Percentiles rank a stretch among this genome's conserved stretches.
phyloP scores from a whole-genome alignment of 2,797 vertebrate genomes.

The Propithecus deckenii region DNA sequence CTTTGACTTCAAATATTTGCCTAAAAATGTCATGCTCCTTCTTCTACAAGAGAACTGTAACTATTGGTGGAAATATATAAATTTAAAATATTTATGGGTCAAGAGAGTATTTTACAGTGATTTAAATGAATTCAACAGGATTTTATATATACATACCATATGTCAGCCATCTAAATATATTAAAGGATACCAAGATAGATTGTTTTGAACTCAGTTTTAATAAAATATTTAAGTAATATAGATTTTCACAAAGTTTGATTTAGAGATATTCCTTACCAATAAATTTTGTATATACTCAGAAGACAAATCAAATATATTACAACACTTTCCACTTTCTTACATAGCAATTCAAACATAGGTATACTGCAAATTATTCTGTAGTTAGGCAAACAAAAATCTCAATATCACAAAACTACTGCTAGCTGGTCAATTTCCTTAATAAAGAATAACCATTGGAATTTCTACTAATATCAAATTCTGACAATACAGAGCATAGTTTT shows the following conservation, averaged over 20 bases:
- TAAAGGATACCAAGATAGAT: background rate
- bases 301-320: background rate
- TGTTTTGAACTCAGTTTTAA: background rate
- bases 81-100: background rate
- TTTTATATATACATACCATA: background rate
- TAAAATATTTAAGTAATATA: background rate
- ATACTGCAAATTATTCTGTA: background rate
- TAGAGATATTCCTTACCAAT: background rate
- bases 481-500: background rate
- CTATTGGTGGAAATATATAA: background rate
- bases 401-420: background rate
- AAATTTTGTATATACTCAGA: background rate
- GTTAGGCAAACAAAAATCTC: background rate
- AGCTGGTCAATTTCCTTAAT: background rate
- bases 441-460: background rate
- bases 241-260: background rate
- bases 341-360: background rate
- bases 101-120: background rate
- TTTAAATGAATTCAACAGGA: background rate
- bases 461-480: background rate
- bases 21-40: background rate
- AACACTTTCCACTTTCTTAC: background rate
- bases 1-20: background rate
- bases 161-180: background rate
- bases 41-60: background rate